Base-by-base conservation (phyloP, 2,888 invertebrate genomes). In the Polydrusus cervinus region DNA sequence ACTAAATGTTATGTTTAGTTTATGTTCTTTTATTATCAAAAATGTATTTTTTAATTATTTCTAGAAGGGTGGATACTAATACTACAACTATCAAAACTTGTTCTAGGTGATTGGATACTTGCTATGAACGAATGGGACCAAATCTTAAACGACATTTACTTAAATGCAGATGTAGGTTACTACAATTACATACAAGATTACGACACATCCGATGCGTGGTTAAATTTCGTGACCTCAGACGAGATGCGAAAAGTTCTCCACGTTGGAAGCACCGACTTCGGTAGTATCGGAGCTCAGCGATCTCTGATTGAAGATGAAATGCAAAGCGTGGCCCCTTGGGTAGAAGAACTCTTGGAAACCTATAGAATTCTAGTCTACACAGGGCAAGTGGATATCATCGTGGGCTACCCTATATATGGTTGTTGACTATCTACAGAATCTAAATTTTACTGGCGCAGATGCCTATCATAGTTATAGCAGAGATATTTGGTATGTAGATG, bases 321-420 rank as follows among this genome's bases (percentile, higher is more conserved):
- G 13, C 49, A 65, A 9, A 65, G 65, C 30, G 34, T 72, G n/a
- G 72, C 69, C 6, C 64, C 65, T 9, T 68, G 68, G 69, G 40
- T 76, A 14, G 69, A 90, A 0, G 91, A 92, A 78, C 86, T 95
- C 0, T 82, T 93, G 0, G 87, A 92, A 30, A 86, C 90, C 78
- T 93, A 93, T 81, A 88, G 89, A 84, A 90, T 95, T 13, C 89
- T 96, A 49, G 89, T 96, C 67, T 97, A 96, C 85, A 95, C 92
- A 83, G 97, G 97, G 0, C 96, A 97, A 83, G 84, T 96, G 76
- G 97, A 97, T 84, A 92, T 97, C 10, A 94, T 96, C 77, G 93
- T 95, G 0, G 94, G 95, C 0, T 94, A 95, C 85, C 94, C 95
- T 0, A 83, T n/a, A n/a, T n/a, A n/a, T 94, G 67, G 95, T 95